Percentiles rank a stretch among this genome's conserved stretches.
Evolutionary conservation across 2,888 invertebrate species (phyloP).

Genomic region (Tinea pellionella): DNA sequence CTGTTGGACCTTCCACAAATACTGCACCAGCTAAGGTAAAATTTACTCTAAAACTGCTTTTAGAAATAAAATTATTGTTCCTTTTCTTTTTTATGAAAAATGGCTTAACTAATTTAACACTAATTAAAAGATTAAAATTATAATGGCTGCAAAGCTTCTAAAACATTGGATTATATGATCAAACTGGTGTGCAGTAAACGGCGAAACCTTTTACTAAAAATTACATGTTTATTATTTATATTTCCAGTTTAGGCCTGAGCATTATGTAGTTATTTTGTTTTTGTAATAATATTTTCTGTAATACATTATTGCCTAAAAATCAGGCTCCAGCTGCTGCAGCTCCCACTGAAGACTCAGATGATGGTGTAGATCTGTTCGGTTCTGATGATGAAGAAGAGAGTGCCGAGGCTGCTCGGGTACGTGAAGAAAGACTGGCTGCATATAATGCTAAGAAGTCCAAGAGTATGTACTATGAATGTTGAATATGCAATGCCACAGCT

Average conservation of each 20-base stretch:
- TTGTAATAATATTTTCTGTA: neutral
- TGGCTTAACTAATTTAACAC: too few species aligned
- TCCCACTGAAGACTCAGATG: slow-evolving; percentile 70
- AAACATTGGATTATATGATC: too few species aligned
- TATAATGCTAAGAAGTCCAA: slow-evolving; percentile 93
- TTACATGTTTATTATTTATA: too few species aligned
- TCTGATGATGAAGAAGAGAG: slow-evolving; percentile 84
- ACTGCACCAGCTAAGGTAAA: slow-evolving; percentile 33
- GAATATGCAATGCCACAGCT: neutral
- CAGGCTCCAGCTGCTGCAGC: slow-evolving; percentile 15
- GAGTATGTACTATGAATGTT: slow-evolving; percentile 60
- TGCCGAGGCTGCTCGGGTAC: slow-evolving; percentile 79
- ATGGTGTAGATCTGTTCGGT: slow-evolving; percentile 84
- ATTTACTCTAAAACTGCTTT: neutral
- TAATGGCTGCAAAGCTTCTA: too few species aligned
- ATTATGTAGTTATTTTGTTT: too few species aligned
- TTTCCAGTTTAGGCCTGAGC: too few species aligned
- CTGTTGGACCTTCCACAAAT: slow-evolving; percentile 16
- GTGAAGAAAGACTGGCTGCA: slow-evolving; percentile 86
- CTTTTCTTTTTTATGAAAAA: too few species aligned
- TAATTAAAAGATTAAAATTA: too few species aligned
- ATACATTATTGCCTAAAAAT: neutral
- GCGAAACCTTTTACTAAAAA: too few species aligned
- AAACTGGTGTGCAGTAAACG: too few species aligned
- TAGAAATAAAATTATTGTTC: too few species aligned